Conservation (phyloP, 2,797 vertebrate species). For the Takifugu rubripes region DNA sequence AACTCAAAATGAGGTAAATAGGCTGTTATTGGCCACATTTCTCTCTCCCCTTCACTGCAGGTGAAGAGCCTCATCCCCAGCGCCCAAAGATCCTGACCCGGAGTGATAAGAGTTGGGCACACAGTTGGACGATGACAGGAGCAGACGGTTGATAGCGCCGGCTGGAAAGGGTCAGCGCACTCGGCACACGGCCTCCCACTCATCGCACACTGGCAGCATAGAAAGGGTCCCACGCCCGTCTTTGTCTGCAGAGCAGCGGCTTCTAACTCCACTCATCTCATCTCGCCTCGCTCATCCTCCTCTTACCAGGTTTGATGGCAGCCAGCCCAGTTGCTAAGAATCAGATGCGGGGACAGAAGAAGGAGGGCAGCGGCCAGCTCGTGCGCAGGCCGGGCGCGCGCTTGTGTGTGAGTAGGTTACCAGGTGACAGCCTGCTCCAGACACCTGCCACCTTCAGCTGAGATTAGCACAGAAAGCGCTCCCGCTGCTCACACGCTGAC, state of each 20-base stretch:
- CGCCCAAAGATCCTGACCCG: conserved; percentile 34
- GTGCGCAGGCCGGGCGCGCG: conserved; percentile 9
- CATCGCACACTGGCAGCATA: conserved; percentile 22
- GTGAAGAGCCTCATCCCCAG: too few species aligned
- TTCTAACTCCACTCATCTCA: conserved; percentile 44
- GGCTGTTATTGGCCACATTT: conserved; percentile 27
- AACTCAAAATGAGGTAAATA: conserved; percentile 19
- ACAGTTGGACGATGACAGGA: conserved; percentile 17
- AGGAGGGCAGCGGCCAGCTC: conserved; percentile 26
- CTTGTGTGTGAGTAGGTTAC: conserved; percentile 51
- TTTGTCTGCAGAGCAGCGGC: background rate
- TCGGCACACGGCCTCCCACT: conserved; percentile 17
- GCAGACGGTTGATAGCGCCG: conserved; percentile 25
- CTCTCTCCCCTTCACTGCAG: conserved; percentile 14
- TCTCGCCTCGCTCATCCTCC: conserved; percentile 33
- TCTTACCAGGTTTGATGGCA: conserved; percentile 36
- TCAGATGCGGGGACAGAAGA: conserved; percentile 25
- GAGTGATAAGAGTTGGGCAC: conserved; percentile 31
- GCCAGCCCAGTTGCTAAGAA: conserved; percentile 49
- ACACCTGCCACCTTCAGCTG: conserved; percentile 69
- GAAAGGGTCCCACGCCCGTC: conserved; percentile 22
- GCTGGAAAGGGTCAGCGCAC: conserved; percentile 30
- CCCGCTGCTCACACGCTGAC: conserved; percentile 32
- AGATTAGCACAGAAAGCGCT: conserved; percentile 66
- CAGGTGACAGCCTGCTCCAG: conserved; percentile 70